Conservation (phyloP, 2,888 invertebrate species). For the Marronus borbonicus region DNA sequence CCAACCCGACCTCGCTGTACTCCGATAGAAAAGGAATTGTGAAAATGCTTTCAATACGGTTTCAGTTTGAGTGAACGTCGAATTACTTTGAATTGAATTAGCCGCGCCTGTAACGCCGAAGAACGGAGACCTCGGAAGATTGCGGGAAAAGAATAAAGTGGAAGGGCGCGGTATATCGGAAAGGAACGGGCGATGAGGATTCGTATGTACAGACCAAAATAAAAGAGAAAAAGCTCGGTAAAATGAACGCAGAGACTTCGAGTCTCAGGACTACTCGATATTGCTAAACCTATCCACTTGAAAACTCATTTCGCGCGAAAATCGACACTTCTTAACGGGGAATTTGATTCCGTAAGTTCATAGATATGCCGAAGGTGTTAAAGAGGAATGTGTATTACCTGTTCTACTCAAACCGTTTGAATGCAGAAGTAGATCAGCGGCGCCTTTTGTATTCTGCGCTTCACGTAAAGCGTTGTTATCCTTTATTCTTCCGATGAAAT, state of each 20-base stretch:
- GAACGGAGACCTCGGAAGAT: conserved; percentile 15
- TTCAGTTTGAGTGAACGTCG: conserved; percentile 36
- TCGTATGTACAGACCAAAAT: conserved; percentile 8
- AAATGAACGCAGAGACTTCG: conserved; percentile 16
- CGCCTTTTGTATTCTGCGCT: too few relatives aligned
- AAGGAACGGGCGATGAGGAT: neutral
- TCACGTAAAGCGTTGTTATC: too few relatives aligned
- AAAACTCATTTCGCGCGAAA: conserved; percentile 40
- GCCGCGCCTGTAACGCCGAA: conserved; percentile 15
- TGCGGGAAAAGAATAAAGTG: neutral
- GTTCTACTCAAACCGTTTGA: conserved; percentile 10
- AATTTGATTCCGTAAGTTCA: conserved; percentile 31
- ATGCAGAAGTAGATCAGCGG: neutral
- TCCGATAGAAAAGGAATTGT: conserved; percentile 36
- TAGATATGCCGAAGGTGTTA: conserved; percentile 30
- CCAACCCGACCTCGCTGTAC: neutral
- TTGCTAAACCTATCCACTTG: conserved; percentile 36
- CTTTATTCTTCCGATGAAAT: too few relatives aligned
- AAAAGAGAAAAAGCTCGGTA: conserved; percentile 15
- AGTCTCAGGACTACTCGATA: conserved; percentile 19
- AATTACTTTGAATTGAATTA: conserved; percentile 42
- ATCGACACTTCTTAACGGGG: conserved; percentile 41
- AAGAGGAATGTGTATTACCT: conserved; percentile 29
- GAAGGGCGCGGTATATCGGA: conserved; percentile 4
- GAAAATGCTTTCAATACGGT: conserved; percentile 36